A percentile compares a stretch with the other conserved stretches of the same genome.
Evolutionary conservation across 2,113 vertebrate genomes (phyloP).

Genomic region (Platichthys flesus): DNA sequence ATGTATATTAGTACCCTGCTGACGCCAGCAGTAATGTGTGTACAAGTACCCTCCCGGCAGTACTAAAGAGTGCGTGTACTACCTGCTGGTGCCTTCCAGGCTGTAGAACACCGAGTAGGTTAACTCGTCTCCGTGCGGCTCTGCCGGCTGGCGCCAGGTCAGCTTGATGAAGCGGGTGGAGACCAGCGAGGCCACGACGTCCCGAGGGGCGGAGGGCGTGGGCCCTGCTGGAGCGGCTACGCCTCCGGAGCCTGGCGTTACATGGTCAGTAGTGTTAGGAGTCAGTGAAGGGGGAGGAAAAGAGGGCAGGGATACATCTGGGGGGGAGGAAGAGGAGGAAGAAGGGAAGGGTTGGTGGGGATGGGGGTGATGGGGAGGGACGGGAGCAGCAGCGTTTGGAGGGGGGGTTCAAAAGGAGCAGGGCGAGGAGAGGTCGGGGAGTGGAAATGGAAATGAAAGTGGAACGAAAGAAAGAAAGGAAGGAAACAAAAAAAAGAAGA

Average conservation of each 20-base stretch:
- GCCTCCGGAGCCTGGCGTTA: constrained; percentile 93
- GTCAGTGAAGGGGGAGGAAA: constrained; percentile 98
- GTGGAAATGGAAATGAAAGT: constrained; percentile 77
- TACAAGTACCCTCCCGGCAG: constrained; percentile 22
- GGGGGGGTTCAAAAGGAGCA: constrained; percentile 39
- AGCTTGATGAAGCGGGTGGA: constrained; percentile 99
- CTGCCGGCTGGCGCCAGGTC: constrained; percentile 93
- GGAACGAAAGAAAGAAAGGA: constrained; percentile 75
- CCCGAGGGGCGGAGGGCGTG: constrained; percentile 91
- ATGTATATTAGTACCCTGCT: constrained; percentile 31
- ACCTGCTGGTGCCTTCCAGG: constrained; percentile 93
- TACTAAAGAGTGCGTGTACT: constrained; percentile 26
- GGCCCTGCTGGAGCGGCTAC: constrained; percentile 86
- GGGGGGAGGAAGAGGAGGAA: constrained; percentile 49
- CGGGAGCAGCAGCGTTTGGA: constrained; percentile 16
- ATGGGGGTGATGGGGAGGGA: constrained; percentile 21
- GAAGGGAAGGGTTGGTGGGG: constrained; percentile 22
- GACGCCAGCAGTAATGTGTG: constrained; percentile 17
- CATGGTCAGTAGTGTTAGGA: constrained; percentile 99
- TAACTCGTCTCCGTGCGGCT: constrained; percentile 94
- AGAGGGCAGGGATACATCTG: constrained; percentile 97
- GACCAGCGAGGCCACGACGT: constrained; percentile 96
- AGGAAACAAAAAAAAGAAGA: constrained; percentile 87
- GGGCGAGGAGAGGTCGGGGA: constrained; percentile 53
- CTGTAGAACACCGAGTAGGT: constrained; percentile 97